phyloP scores from a whole-genome alignment of 2,113 vertebrate genomes.

The Climacteris rufus region DNA sequence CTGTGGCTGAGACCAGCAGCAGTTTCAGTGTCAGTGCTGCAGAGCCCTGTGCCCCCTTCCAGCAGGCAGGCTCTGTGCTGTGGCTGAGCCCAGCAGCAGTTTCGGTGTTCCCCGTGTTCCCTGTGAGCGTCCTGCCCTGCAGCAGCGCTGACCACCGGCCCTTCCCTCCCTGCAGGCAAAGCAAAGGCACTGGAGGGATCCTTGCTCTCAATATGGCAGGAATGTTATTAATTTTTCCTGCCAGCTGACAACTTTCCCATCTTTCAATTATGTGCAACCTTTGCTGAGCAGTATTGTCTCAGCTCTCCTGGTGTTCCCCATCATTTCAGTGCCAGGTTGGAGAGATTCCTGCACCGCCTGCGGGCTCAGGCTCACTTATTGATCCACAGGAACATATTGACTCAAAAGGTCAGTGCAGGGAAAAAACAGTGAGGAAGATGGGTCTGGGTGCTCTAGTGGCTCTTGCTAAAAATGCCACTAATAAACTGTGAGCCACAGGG shows the following conservation, averaged over 20 bases:
- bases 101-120: no score
- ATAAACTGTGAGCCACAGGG: neutral
- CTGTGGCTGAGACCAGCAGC: no score
- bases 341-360: neutral
- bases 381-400: neutral
- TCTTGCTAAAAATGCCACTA: neutral
- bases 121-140: no score
- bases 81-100: no score
- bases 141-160: neutral
- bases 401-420: neutral
- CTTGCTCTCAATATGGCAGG: neutral
- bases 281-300: neutral
- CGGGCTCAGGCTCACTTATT: neutral
- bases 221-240: neutral
- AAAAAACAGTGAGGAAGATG: neutral
- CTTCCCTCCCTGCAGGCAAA: neutral
- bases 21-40: no score
- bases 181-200: neutral
- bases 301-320: neutral
- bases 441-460: neutral
- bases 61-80: no score
- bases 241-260: neutral
- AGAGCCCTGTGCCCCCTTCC: no score
- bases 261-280: neutral
- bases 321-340: accelerated